Base-by-base conservation (phyloP, 2,888 invertebrate species). In the Acrobasis consociella region DNA sequence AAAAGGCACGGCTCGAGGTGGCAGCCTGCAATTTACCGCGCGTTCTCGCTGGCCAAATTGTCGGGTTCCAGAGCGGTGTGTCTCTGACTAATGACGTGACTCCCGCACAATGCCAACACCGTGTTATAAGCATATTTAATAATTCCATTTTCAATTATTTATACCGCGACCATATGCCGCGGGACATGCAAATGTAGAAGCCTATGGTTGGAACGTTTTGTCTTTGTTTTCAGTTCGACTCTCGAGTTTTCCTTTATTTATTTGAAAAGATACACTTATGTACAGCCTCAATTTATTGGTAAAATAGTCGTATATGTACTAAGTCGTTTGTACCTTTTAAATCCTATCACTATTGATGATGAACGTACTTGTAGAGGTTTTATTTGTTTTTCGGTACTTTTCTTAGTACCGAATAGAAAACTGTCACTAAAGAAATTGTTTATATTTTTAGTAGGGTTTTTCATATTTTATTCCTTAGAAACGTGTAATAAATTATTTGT, bases 11-110 rank as follows among this genome's bases (percentile, higher is more conserved):
- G 79, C 78, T 80, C 78, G 85, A 85, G 83, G 86, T 90, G 91
- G 90, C 91, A 91, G 86, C 78, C 83, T 72, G 81, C 89, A 91
- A 91, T 91, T 89, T 91, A 83, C 79, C 75, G 80, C 77, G 83
- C 83, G 83, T 82, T 75, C 81, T 75, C 76, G 80, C 69, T 83
- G 58, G 63, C 66, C 85, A 91, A 91, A 91, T 91, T 91, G 85
- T 89, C 76, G 84, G 89, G 81, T 88, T 75, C 73, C 77, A 71
- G 72, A 74, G 72, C 78, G 74, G 77, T 82, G 85, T 86, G 85
- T 87, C 86, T 71, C 78, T 91, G 89, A 90, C 89, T 89, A 92
- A 91, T 91, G 91, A 89, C 80, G 75, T 79, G 77, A 81, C 82
- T 82, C 80, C 81, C 77, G 80, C 74, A 80, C 82, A 81, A 80